A percentile compares a stretch with the other conserved stretches of the same genome.
These are phyloP conservation scores for Nyleta sp. DNA, from an alignment of 2,888 invertebrate genomes.

Conservation along the genomic window DNA sequence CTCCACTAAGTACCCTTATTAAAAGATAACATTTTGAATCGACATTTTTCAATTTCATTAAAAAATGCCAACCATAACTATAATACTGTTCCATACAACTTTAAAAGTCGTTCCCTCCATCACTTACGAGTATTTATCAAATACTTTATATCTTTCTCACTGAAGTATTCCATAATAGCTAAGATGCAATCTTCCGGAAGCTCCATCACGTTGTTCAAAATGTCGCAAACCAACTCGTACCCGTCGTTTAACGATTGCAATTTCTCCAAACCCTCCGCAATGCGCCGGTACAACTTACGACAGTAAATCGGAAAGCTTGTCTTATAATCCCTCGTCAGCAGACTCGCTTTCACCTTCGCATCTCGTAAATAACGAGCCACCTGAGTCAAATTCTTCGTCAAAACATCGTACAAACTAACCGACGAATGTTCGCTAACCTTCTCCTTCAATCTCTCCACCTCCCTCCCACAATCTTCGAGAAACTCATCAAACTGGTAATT, in stretches of 20 bases:
- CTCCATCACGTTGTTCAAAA: constrained; percentile 1
- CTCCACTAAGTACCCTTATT: too few relatives aligned
- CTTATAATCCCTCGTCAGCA: not conserved
- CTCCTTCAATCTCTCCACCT: not conserved
- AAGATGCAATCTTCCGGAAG: constrained; percentile 2
- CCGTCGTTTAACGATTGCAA: not conserved
- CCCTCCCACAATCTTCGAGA: not conserved
- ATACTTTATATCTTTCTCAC: not conserved
- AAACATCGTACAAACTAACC: constrained; percentile 5
- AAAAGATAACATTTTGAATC: too few relatives aligned
- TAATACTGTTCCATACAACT: too few relatives aligned
- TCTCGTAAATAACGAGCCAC: constrained; percentile 4
- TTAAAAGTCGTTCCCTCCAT: too few relatives aligned
- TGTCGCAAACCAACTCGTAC: not conserved
- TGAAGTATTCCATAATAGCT: constrained; percentile 2
- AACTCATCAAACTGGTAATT: not conserved
- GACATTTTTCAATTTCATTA: too few relatives aligned
- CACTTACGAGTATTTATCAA: too few relatives aligned
- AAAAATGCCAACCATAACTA: too few relatives aligned
- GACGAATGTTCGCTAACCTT: not conserved
- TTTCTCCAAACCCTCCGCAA: not conserved
- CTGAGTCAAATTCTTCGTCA: not conserved
- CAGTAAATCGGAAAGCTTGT: not conserved
- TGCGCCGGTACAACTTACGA: not conserved
- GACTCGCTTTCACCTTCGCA: not conserved